phyloP scores from a whole-genome alignment of 2,797 vertebrate genomes.

The Buphagus erythrorhynchus region DNA sequence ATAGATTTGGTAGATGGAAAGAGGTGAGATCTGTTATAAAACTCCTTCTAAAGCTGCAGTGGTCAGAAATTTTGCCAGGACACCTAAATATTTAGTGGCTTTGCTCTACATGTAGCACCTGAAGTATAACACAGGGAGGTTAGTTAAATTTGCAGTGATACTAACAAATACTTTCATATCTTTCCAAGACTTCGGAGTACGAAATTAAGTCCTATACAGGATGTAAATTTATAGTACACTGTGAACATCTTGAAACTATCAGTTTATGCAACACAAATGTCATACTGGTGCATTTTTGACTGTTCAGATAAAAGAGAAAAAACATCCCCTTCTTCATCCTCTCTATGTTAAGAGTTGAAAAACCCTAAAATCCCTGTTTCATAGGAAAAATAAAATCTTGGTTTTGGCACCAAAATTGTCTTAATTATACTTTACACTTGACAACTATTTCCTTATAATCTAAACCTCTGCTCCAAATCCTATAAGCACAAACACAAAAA shows the following conservation, averaged over 20 bases:
- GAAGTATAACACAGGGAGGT: background rate
- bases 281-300: background rate
- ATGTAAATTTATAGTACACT: background rate
- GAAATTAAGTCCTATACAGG: background rate
- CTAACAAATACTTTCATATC: background rate
- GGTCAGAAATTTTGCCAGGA: background rate
- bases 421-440: constrained; percentile 69
- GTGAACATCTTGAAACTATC: background rate
- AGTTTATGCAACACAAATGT: background rate
- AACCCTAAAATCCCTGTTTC: background rate
- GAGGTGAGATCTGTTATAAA: background rate
- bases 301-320: background rate
- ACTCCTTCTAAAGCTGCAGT: background rate
- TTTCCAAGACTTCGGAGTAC: background rate
- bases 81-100: background rate
- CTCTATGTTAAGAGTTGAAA: background rate
- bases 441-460: constrained; percentile 71
- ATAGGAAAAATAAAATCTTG: constrained; percentile 56
- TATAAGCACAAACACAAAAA: constrained; percentile 59
- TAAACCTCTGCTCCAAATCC: constrained; percentile 63
- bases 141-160: background rate
- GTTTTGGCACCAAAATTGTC: constrained; percentile 45
- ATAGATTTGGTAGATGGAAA: background rate
- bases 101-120: background rate
- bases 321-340: background rate